Evolutionary conservation across 1,140 invertebrate species (phyloP), one percentile per base, ranked within the genome.

Genomic region (Zaprionus africanus): DNA sequence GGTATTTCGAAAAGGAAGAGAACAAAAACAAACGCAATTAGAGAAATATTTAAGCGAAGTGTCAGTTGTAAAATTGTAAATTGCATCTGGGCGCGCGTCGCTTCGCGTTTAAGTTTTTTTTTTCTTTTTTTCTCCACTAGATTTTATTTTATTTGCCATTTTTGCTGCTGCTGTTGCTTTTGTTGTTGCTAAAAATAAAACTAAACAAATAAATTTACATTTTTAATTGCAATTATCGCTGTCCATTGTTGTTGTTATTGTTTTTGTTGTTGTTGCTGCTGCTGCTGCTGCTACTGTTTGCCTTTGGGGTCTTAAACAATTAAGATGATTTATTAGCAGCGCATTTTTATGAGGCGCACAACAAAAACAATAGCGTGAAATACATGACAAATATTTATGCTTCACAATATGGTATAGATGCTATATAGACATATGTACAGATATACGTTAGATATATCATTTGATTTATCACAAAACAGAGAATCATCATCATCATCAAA

Each of bases 211-310:
- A 84, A 83, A 87, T 87, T 88, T 81, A 88, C 74, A 87, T 87
- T 88, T 87, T 88, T 88, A 87, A 88, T 87, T 88, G 85, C 84
- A 88, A 90, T 88, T 88, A 84, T 90, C 72, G 78, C 78, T 76
- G 64, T 56, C 83, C 65, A 78, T 85, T 85, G 81, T 80, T 87
- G 77, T 74, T 87, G 67, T 71, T 69, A 54, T 46, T 87, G 67
- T 71, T 69, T 54, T 46, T 63, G 22, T 19, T 70, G 19, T 36
- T 60, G 38, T 19, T 71, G 59, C 13, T 36, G 57, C 59, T 57
- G 56, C 28, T 22, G 19, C 60, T 61, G 53, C 34, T 79, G 83
- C 83, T 86, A 86, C 83, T 86, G 83, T 86, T 86, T 87, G 76
- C 77, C 76, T 82, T 87, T 86, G 82, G 78, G 78, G 79, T 85